These are phyloP conservation scores for Leptonema lineaticorne DNA, from an alignment of 1,140 invertebrate species.

Conservation along the genomic window DNA sequence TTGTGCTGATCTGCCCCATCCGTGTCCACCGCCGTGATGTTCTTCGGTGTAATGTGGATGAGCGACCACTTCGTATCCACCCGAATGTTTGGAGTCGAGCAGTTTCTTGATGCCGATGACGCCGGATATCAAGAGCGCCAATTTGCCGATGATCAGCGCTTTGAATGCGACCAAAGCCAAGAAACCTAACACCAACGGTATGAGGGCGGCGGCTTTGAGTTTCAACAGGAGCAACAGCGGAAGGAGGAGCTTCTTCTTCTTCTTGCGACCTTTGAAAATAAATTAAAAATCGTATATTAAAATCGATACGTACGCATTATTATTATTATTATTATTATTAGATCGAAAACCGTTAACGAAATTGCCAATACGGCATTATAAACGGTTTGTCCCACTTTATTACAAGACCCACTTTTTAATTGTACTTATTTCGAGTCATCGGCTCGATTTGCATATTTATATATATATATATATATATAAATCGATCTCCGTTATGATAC, in stretches of 20 bases:
- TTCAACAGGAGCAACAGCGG: constrained; percentile 74
- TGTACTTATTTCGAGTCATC: constrained; percentile 1
- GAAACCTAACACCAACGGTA: constrained; percentile 73
- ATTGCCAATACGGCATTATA: constrained; percentile 14
- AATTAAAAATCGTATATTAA: too few species aligned
- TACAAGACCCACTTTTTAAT: constrained; percentile 11
- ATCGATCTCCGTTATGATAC: background rate
- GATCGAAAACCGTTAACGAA: constrained; percentile 4
- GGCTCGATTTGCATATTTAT: constrained; percentile 23
- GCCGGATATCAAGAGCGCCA: constrained; percentile 72
- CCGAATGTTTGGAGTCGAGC: constrained; percentile 65
- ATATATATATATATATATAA: too few species aligned
- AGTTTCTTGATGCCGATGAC: constrained; percentile 79
- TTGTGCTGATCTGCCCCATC: constrained; percentile 62
- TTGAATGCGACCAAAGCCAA: constrained; percentile 80
- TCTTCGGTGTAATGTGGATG: constrained; percentile 66
- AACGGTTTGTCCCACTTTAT: constrained; percentile 15
- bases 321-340: too few species aligned
- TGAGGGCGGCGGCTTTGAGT: constrained; percentile 74
- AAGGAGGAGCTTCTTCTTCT: constrained; percentile 70
- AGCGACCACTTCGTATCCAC: constrained; percentile 71
- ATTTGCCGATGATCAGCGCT: constrained; percentile 77
- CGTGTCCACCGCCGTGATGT: constrained; percentile 57
- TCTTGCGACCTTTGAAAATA: constrained; percentile 69
- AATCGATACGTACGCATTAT: too few species aligned